Conservation (phyloP, 2,797 vertebrate species). For the Syncerus caffer region DNA sequence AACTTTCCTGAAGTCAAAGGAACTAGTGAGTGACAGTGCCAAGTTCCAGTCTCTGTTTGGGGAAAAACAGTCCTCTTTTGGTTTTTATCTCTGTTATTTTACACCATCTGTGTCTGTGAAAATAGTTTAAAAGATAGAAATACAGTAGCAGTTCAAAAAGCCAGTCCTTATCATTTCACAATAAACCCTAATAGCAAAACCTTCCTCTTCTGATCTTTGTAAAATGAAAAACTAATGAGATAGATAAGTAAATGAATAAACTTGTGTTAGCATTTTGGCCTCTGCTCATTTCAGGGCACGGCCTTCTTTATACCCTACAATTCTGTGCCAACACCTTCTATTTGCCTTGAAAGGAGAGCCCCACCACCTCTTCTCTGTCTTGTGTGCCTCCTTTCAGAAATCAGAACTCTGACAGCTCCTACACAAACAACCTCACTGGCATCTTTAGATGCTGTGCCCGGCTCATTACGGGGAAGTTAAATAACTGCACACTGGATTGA, state of each 20-base stretch:
- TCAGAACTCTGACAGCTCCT: neutral
- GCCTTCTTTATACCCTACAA: neutral
- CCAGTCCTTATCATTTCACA: neutral
- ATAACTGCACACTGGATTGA: neutral
- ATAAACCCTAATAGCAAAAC: neutral
- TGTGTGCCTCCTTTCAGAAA: neutral
- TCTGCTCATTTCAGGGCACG: neutral
- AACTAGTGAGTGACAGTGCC: neutral
- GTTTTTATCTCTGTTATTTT: neutral
- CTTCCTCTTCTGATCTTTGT: neutral
- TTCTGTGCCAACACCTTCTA: neutral
- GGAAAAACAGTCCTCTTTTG: neutral
- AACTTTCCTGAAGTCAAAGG: neutral
- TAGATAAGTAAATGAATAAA: neutral
- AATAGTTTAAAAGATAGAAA: neutral
- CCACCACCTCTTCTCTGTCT: neutral
- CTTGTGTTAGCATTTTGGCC: neutral
- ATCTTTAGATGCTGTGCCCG: neutral
- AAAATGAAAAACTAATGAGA: neutral
- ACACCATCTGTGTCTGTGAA: neutral
- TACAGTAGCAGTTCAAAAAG: neutral
- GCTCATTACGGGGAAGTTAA: neutral
- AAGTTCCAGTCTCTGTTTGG: neutral
- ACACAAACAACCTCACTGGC: neutral
- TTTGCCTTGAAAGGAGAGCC: neutral